Percentiles rank a stretch among this genome's conserved stretches.
phyloP scores from a whole-genome alignment of 2,888 invertebrate species.

The Clistopyga incitator region DNA sequence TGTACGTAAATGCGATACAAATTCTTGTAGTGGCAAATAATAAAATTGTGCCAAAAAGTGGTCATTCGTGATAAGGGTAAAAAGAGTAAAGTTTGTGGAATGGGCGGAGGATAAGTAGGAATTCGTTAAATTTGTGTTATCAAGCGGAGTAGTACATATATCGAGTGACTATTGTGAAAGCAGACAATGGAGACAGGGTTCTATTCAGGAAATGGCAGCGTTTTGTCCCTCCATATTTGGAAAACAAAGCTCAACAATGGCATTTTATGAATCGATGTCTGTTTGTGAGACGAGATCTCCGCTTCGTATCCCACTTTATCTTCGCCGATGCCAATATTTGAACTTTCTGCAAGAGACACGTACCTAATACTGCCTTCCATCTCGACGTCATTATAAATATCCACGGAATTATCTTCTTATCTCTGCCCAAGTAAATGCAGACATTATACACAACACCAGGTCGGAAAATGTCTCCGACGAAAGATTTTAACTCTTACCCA shows the following conservation, averaged over 20 bases:
- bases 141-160: slow-evolving; percentile 64
- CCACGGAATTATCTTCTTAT: not conserved
- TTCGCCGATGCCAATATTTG: slow-evolving; percentile 28
- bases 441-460: too few species aligned
- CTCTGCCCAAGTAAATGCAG: not conserved
- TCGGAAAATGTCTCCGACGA: too few species aligned
- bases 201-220: slow-evolving; percentile 65
- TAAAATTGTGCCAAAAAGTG: not conserved
- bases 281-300: slow-evolving; percentile 66
- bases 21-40: not conserved
- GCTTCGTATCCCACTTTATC: slow-evolving; percentile 51
- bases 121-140: slow-evolving; percentile 68
- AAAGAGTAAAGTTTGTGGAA: not conserved
- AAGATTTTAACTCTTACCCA: too few species aligned
- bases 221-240: slow-evolving; percentile 67
- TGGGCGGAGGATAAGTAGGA: slow-evolving; percentile 58
- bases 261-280: slow-evolving; percentile 68
- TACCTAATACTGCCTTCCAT: slow-evolving; percentile 25
- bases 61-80: not conserved
- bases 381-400: slow-evolving; percentile 19
- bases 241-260: slow-evolving; percentile 65
- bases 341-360: slow-evolving; percentile 51
- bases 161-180: slow-evolving; percentile 56
- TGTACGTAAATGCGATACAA: too few species aligned
- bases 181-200: slow-evolving; percentile 60